A percentile compares a stretch with the other conserved stretches of the same genome.
These are phyloP conservation scores for Nyctereutes procyonoides DNA, from an alignment of 2,113 vertebrate genomes.

Conservation along the genomic window DNA sequence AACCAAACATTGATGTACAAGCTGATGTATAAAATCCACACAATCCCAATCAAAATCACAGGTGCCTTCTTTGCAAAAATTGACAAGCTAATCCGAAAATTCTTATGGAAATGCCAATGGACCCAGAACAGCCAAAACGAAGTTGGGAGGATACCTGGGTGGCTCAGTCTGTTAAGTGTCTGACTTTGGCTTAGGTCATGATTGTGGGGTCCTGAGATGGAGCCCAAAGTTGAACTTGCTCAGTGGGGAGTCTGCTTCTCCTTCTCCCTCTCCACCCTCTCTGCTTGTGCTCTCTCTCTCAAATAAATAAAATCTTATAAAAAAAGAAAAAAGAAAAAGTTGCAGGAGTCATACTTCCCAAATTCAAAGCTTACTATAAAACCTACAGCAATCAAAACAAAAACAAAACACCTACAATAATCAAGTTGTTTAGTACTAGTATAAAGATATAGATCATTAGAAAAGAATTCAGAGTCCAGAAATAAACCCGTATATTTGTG, in stretches of 20 bases:
- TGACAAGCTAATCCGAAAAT: constrained; percentile 1
- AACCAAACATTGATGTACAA: background rate
- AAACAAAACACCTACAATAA: background rate
- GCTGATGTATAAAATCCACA: background rate
- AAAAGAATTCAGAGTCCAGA: constrained; percentile 11
- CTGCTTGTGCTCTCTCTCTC: background rate
- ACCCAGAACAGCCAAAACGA: background rate
- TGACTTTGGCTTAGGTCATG: background rate
- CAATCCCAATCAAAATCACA: background rate
- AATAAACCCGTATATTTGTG: constrained; percentile 45
- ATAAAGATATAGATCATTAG: constrained; percentile 11
- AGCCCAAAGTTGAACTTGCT: background rate
- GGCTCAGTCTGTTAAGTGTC: background rate
- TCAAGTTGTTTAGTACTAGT: background rate
- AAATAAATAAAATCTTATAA: background rate
- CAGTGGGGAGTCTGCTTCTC: background rate
- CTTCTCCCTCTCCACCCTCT: background rate
- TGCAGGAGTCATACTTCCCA: background rate
- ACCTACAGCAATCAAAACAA: background rate
- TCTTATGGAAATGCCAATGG: constrained; percentile 17
- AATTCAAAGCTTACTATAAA: constrained; percentile 25
- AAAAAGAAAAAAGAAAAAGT: background rate
- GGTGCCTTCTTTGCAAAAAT: background rate
- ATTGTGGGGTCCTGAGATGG: background rate
- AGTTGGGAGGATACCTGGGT: background rate